Evolutionary conservation across 2,113 vertebrate genomes (phyloP).

Genomic region (Notiomystis cincta): DNA sequence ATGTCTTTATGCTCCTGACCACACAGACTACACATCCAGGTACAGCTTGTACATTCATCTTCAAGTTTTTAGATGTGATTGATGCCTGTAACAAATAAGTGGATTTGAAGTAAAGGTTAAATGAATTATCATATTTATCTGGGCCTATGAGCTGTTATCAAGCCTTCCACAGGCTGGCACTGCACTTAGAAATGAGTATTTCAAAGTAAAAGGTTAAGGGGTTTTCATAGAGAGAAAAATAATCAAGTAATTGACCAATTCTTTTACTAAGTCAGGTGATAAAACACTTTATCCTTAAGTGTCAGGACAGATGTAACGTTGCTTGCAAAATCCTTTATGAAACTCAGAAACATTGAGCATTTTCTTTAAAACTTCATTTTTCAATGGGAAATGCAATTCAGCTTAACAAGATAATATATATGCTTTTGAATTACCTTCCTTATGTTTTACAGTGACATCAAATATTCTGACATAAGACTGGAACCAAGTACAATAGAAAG

Average conservation of each 20-base stretch:
- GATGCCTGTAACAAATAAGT: neutral
- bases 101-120: constrained; percentile 8
- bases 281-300: neutral
- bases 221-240: neutral
- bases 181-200: neutral
- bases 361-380: constrained; percentile 3
- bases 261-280: neutral
- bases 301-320: neutral
- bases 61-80: neutral
- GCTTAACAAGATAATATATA: neutral
- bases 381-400: neutral
- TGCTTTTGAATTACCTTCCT: neutral
- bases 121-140: neutral
- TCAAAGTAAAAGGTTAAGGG: neutral
- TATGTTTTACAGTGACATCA: constrained; percentile 11
- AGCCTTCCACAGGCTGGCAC: neutral
- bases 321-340: neutral
- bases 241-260: neutral
- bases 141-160: neutral
- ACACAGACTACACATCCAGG: neutral
- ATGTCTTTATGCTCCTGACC: neutral
- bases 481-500: neutral
- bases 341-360: neutral
- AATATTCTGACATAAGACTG: neutral
- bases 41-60: neutral